phyloP scores from a whole-genome alignment of 2,888 invertebrate species.

The Ornithoptera priamus region DNA sequence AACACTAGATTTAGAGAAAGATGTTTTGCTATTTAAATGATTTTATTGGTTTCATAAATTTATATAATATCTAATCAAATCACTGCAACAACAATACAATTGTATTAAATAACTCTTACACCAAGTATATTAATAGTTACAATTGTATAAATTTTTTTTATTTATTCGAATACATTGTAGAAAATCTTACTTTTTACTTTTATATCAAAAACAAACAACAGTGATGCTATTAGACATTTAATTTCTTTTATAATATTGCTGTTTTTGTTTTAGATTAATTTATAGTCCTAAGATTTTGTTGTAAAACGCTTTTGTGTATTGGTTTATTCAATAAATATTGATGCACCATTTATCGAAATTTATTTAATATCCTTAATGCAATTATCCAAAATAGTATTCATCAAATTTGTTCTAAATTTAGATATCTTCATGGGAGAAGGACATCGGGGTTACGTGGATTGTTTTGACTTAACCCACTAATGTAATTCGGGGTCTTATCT shows the following conservation, averaged over 20 bases:
- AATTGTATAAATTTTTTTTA: not conserved
- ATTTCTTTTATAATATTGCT: not conserved
- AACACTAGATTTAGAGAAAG: not conserved
- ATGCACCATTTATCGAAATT: not conserved
- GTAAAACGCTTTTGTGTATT: not conserved
- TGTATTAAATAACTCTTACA: too few relatives aligned
- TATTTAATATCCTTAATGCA: not conserved
- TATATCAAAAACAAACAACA: not conserved
- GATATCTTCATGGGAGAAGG: too few relatives aligned
- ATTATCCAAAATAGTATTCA: not conserved
- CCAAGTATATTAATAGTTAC: too few relatives aligned
- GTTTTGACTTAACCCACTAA: too few relatives aligned
- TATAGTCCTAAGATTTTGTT: not conserved
- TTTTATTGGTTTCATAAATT: not conserved
- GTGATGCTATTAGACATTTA: not conserved
- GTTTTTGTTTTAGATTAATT: not conserved
- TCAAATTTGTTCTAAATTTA: too few relatives aligned
- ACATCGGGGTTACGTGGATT: too few relatives aligned
- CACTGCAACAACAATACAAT: too few relatives aligned
- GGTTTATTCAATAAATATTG: not conserved
- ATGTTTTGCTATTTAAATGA: not conserved
- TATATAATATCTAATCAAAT: not conserved
- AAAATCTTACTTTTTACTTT: conserved; percentile 1
- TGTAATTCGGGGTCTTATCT: too few relatives aligned
- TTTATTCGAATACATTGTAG: not conserved